Conservation (phyloP, 2,797 vertebrate species). For the Macropodus opercularis region DNA sequence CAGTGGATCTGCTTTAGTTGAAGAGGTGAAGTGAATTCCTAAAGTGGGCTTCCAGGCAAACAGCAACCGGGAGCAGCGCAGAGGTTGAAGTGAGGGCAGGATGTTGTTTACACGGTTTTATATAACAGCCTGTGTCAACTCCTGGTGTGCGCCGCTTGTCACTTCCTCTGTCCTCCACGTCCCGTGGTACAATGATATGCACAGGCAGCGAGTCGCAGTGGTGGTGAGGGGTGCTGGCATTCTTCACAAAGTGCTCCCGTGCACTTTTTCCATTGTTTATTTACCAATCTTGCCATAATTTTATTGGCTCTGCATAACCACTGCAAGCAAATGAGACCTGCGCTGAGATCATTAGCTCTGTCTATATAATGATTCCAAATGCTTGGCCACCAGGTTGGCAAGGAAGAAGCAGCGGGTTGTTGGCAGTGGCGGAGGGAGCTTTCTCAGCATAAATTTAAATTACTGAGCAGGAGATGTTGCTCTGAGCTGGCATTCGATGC, state of each 20-base stretch:
- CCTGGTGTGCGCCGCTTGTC: conserved; percentile 41
- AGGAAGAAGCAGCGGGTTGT: conserved; percentile 25
- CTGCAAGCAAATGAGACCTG: conserved; percentile 25
- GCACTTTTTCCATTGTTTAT: conserved; percentile 13
- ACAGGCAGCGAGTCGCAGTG: conserved; percentile 20
- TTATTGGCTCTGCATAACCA: neutral
- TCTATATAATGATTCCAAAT: conserved; percentile 40
- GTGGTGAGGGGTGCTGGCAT: conserved; percentile 2
- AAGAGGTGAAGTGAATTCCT: conserved; percentile 57
- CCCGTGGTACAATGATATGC: conserved; percentile 22
- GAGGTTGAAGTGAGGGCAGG: conserved; percentile 42
- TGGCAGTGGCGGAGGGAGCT: conserved; percentile 31
- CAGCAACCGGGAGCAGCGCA: conserved; percentile 21
- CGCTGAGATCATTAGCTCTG: conserved; percentile 30
- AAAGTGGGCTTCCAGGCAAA: conserved; percentile 45
- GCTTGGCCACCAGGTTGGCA: conserved; percentile 42
- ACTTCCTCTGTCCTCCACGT: conserved; percentile 47
- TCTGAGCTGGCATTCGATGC: conserved; percentile 33
- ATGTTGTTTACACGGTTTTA: conserved; percentile 60
- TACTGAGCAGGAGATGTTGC: conserved; percentile 28
- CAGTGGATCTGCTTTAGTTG: conserved; percentile 44
- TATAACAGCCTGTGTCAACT: conserved; percentile 55
- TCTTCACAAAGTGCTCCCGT: neutral
- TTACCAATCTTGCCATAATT: neutral
- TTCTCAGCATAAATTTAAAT: conserved; percentile 46